Evolutionary conservation across 1,140 invertebrate genomes (phyloP).

Genomic region (Hylyphantes graminicola): DNA sequence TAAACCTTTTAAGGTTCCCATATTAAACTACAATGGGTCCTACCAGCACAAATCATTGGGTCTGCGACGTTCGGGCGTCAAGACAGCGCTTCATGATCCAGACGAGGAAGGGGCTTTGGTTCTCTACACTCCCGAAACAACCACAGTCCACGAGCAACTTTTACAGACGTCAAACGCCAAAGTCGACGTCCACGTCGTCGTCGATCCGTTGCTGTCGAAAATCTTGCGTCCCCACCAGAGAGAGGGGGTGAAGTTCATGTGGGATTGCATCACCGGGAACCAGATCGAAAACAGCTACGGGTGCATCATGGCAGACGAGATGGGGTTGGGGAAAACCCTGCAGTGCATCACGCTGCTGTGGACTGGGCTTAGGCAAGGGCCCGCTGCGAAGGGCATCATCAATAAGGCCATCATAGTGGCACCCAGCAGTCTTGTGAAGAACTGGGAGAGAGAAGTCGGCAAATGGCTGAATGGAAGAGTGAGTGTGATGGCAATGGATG

Average conservation of each 20-base stretch:
- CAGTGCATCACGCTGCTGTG: constrained; percentile 98
- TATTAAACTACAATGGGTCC: constrained; percentile 85
- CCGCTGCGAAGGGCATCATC: constrained; percentile 81
- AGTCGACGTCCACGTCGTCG: constrained; percentile 80
- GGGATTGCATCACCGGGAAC: constrained; percentile 96
- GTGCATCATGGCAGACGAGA: constrained; percentile 99
- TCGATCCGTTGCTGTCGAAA: constrained; percentile 73
- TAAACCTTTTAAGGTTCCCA: constrained; percentile 95
- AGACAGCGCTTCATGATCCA: constrained; percentile 90
- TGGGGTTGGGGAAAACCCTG: constrained; percentile 96
- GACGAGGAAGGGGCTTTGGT: constrained; percentile 93
- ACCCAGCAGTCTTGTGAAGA: constrained; percentile 97
- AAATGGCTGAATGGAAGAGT: constrained; percentile 94
- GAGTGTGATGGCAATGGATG: constrained; percentile 89
- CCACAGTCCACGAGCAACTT: constrained; percentile 80
- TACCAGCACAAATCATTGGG: constrained; percentile 77
- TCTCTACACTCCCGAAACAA: constrained; percentile 82
- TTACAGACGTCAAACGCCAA: constrained; percentile 94
- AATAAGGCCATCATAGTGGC: constrained; percentile 95
- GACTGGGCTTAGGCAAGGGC: constrained; percentile 90
- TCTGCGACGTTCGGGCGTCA: constrained; percentile 76
- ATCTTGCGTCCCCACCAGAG: constrained; percentile 92
- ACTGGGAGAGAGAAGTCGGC: constrained; percentile 98
- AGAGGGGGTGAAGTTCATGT: constrained; percentile 99
- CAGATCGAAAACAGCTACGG: constrained; percentile 89